Evolutionary conservation across 2,888 invertebrate species (phyloP).

Genomic region (Dicycla oo): DNA sequence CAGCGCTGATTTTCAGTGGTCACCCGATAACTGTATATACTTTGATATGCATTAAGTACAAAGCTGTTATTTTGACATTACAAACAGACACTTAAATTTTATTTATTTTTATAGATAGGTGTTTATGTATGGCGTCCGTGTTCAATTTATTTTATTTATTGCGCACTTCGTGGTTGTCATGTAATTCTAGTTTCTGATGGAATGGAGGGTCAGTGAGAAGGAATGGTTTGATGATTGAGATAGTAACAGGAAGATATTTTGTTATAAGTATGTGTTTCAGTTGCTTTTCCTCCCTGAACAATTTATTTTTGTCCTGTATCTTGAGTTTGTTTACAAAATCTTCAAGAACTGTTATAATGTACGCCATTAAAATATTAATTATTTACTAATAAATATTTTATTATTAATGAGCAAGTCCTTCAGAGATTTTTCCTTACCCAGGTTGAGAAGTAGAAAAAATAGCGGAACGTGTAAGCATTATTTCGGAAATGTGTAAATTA

Average conservation of each 20-base stretch:
- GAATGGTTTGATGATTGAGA: constrained; percentile 17
- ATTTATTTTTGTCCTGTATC: too few relatives aligned
- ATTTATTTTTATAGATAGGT: too few relatives aligned
- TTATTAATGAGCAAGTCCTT: neutral
- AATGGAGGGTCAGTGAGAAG: constrained; percentile 1
- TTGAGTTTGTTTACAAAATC: neutral
- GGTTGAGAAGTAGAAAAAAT: neutral
- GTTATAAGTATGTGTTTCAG: neutral
- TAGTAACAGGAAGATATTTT: neutral
- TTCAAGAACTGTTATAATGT: neutral
- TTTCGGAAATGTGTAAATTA: neutral
- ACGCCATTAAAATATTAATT: too few relatives aligned
- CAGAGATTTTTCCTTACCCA: neutral
- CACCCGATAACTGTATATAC: too few relatives aligned
- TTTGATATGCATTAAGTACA: too few relatives aligned
- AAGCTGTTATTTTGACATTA: too few relatives aligned
- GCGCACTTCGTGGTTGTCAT: constrained; percentile 23
- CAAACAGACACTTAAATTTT: too few relatives aligned
- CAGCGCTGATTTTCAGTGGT: too few relatives aligned
- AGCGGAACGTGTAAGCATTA: neutral
- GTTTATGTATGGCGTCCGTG: constrained; percentile 57
- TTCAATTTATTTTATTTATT: constrained; percentile 63
- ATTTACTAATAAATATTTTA: neutral
- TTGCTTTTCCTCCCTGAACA: too few relatives aligned
- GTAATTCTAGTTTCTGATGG: constrained; percentile 22